Percentiles rank a stretch among this genome's conserved stretches.
These are phyloP conservation scores for Hypena proboscidalis DNA, from an alignment of 2,888 invertebrate genomes.

Conservation along the genomic window DNA sequence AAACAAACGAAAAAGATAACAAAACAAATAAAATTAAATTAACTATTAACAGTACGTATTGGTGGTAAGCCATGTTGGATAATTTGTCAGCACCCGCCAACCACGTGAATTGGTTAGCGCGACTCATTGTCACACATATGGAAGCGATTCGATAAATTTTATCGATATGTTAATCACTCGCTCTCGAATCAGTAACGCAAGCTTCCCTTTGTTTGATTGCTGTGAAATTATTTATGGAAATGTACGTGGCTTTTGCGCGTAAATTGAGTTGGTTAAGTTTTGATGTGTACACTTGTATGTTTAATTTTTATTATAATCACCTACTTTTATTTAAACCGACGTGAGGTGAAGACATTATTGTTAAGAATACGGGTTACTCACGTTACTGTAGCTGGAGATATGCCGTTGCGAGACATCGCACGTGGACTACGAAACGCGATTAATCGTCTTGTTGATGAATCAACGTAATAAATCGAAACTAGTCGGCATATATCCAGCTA, in stretches of 20 bases:
- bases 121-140: constrained; percentile 50
- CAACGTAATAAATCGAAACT: no score
- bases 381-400: no score
- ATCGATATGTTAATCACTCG: constrained; percentile 58
- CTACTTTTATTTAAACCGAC: no score
- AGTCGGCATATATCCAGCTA: no score
- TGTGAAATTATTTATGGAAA: constrained; percentile 46
- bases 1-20: background rate
- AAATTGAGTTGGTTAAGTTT: constrained; percentile 28
- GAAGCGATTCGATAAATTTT: constrained; percentile 49
- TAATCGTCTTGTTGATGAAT: no score
- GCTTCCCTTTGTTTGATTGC: constrained; percentile 55
- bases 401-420: no score
- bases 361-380: no score
- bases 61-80: constrained; percentile 17
- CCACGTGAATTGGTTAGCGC: constrained; percentile 48
- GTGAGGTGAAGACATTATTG: no score
- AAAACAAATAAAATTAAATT: background rate
- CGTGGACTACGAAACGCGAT: no score
- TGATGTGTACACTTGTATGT: constrained; percentile 10
- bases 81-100: constrained; percentile 36
- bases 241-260: constrained; percentile 24
- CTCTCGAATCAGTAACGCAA: constrained; percentile 45
- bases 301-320: no score
- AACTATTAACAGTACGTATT: constrained; percentile 24